Percentiles rank a stretch among this genome's conserved stretches.
Conservation (phyloP, 2,113 vertebrate genomes). For the Corythaixoides concolor region DNA sequence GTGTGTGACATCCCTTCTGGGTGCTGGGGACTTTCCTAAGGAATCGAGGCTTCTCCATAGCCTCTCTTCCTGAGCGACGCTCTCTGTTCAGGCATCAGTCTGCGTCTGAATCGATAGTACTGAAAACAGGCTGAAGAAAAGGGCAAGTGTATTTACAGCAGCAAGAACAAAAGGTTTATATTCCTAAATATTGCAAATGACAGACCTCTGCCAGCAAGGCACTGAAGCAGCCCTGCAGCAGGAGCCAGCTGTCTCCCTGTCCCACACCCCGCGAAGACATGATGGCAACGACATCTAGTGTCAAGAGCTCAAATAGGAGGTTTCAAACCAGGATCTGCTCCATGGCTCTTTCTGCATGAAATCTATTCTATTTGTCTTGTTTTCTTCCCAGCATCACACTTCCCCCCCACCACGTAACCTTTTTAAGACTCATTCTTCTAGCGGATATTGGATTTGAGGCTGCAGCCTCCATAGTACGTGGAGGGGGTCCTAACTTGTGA, state of each 20-base stretch:
- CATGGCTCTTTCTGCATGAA: accelerated
- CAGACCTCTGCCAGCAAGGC: not conserved
- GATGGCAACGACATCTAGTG: conserved; percentile 10
- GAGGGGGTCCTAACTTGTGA: not conserved
- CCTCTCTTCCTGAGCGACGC: not conserved
- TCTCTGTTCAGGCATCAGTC: not conserved
- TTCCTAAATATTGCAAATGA: not conserved
- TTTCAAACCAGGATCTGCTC: not conserved
- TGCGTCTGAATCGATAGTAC: not conserved
- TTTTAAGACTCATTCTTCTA: not conserved
- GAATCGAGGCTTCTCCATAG: not conserved
- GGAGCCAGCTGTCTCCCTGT: not conserved
- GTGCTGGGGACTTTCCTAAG: not conserved
- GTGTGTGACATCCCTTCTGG: not conserved
- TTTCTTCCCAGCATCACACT: not conserved
- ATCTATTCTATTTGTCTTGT: accelerated
- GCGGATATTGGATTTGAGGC: not conserved
- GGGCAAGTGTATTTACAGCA: not conserved
- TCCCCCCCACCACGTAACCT: accelerated
- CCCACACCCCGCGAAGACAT: not conserved
- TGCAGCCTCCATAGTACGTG: not conserved
- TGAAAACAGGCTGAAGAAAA: not conserved
- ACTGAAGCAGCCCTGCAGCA: not conserved
- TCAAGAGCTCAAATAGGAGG: not conserved
- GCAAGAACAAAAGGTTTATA: not conserved